Percentiles rank a stretch among this genome's conserved stretches.
These are phyloP conservation scores for Elymnias hypermnestra DNA, from an alignment of 1,140 invertebrate species.

Conservation along the genomic window DNA sequence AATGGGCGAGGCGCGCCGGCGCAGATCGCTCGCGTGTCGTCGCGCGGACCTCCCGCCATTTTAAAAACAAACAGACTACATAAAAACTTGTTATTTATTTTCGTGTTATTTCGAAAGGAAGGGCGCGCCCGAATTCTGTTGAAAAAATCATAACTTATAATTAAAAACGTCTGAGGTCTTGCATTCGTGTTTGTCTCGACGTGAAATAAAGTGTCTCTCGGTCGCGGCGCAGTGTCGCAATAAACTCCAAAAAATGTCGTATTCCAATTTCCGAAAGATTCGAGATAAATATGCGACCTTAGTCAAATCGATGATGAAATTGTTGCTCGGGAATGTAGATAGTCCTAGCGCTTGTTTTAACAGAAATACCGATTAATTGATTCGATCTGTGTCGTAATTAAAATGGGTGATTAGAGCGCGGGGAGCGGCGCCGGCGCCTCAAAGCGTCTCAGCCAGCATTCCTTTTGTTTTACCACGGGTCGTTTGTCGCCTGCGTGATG, in stretches of 20 bases:
- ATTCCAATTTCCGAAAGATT: too few relatives aligned
- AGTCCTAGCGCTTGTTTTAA: constrained; percentile 63
- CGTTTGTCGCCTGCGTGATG: constrained; percentile 69
- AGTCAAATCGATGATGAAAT: constrained; percentile 34
- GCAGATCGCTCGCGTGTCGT: constrained; percentile 70
- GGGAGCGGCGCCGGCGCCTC: constrained; percentile 70
- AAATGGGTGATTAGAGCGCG: constrained; percentile 73
- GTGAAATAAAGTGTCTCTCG: constrained; percentile 11
- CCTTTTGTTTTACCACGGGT: constrained; percentile 75
- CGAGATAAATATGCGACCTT: constrained; percentile 38
- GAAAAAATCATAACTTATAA: constrained; percentile 74
- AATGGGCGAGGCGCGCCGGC: constrained; percentile 64
- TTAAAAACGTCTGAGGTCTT: constrained; percentile 62
- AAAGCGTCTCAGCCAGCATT: constrained; percentile 72
- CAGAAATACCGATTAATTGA: constrained; percentile 75
- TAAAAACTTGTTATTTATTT: constrained; percentile 75
- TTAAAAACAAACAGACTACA: constrained; percentile 74
- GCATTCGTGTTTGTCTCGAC: constrained; percentile 23
- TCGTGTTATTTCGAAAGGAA: constrained; percentile 64
- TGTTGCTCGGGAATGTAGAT: constrained; percentile 29
- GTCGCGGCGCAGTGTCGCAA: constrained; percentile 19
- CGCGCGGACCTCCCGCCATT: constrained; percentile 74
- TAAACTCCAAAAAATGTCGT: constrained; percentile 31
- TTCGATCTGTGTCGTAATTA: constrained; percentile 75
- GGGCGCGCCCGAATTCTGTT: constrained; percentile 68